Evolutionary conservation across 2,797 vertebrate genomes (phyloP).

Genomic region (Crocodylus rhombifer): DNA sequence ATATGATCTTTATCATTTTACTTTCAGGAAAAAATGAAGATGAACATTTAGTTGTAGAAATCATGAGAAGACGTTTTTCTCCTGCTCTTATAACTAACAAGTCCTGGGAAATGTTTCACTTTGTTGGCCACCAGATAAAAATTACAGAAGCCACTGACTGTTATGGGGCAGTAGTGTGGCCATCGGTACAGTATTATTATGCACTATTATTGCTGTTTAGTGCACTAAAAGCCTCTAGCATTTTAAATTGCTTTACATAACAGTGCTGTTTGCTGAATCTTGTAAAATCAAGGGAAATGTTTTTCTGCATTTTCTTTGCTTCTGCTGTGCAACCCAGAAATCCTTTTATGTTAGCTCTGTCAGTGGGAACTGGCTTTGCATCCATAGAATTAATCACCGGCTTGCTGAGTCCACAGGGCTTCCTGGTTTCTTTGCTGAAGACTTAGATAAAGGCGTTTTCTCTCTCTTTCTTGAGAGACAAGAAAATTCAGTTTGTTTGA

Average conservation of each 20-base stretch:
- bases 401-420: not conserved
- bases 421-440: not conserved
- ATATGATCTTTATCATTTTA: conserved; percentile 24
- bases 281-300: not conserved
- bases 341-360: not conserved
- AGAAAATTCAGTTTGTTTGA: not conserved
- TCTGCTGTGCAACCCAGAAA: not conserved
- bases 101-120: conserved; percentile 91
- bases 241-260: not conserved
- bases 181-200: conserved; percentile 85
- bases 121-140: conserved; percentile 89
- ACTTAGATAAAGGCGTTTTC: not conserved
- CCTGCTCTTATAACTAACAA: conserved; percentile 82
- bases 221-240: not conserved
- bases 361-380: not conserved
- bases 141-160: conserved; percentile 92
- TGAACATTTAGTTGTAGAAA: conserved; percentile 85
- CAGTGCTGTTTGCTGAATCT: not conserved
- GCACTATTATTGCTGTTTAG: not conserved
- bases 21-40: conserved; percentile 77
- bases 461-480: not conserved
- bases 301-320: not conserved
- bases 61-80: conserved; percentile 87
- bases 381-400: not conserved
- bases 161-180: conserved; percentile 95